Evolutionary conservation across 1,140 invertebrate genomes (phyloP), one percentile per base, ranked within the genome.

Genomic region (Diploscapter pachys): DNA sequence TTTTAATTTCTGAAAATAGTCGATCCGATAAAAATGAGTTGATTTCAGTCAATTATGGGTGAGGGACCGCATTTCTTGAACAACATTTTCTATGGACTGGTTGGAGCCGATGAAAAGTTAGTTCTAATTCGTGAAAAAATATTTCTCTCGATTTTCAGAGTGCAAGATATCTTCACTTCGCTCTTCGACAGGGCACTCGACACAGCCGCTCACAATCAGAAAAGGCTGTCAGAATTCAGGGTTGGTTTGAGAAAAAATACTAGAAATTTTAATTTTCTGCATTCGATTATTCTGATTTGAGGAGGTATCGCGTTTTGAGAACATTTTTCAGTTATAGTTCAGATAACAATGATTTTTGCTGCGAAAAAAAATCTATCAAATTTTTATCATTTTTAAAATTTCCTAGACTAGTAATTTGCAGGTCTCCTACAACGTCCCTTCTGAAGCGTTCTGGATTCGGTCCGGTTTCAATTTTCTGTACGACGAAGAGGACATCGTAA

Each of bases 401-500:
- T 53, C 74, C n/a, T 64, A 31, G 31, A 31, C 31, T 31, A 31
- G 0, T 31, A 31, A 77, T 50, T 84, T 68, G n/a, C n/a, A 72
- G 71, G 50, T 56, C 9, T 5, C 75, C 4, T 76, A 76, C 50
- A 53, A 63, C 11, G 69, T 71, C 5, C 57, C 71, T n/a, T 64
- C 78, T 57, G 82, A 83, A 71, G 80, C 83, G 5, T 83, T 83
- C 57, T 83, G 82, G 82, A 64, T 83, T 13, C 71, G 83, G 49
- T 73, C 72, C 52, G 82, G 82, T 8, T 83, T 83, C 67, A 73
- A 59, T 53, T 68, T 76, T 54, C 62, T 83, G 31, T 83, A 85
- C 63, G 80, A 78, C 68, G 54, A 76, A 50, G 9, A 72, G 8
- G 73, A 71, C 5, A 59, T 78, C 3, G 65, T 52, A 11, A 6